These are phyloP conservation scores for Melitaea athalia DNA, from an alignment of 2,888 invertebrate species.

Conservation along the genomic window DNA sequence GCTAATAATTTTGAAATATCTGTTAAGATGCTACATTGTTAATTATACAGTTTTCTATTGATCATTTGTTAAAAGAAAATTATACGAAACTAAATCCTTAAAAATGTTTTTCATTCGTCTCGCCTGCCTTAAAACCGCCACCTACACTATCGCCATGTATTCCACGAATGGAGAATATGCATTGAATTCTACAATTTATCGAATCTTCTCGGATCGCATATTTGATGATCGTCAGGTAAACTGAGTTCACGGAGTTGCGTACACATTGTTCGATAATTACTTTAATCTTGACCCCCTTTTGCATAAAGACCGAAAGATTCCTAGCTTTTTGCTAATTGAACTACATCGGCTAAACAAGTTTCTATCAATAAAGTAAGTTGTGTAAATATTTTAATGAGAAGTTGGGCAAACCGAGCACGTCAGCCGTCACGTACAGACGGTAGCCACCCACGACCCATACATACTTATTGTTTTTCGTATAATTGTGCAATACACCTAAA, in stretches of 20 bases:
- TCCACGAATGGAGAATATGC: conserved; percentile 32
- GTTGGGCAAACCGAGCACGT: conserved; percentile 49
- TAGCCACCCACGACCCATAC: conserved; percentile 44
- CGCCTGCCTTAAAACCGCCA: conserved; percentile 28
- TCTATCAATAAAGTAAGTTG: conserved; percentile 46
- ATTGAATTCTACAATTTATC: conserved; percentile 34
- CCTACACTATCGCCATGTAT: conserved; percentile 33
- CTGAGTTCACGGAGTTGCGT: conserved; percentile 6
- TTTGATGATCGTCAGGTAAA: conserved; percentile 25
- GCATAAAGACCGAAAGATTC: conserved; percentile 46
- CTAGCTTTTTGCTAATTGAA: conserved; percentile 43
- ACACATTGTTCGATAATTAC: conserved; percentile 50
- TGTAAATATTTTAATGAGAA: conserved; percentile 51
- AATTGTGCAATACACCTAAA: conserved; percentile 67
- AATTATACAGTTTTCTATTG: conserved; percentile 83
- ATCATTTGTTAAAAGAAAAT: conserved; percentile 83
- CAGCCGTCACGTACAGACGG: conserved; percentile 40
- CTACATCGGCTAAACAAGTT: conserved; percentile 38
- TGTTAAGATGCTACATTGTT: conserved; percentile 82
- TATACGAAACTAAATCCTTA: conserved; percentile 83
- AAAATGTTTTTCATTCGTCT: conserved; percentile 59
- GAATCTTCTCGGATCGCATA: conserved; percentile 29
- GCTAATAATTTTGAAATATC: conserved; percentile 81
- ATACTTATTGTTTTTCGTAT: conserved; percentile 55
- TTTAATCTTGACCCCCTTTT: conserved; percentile 76